Evolutionary conservation across 2,113 vertebrate species (phyloP), one percentile per base, ranked within the genome.

Genomic region (Riparia riparia): DNA sequence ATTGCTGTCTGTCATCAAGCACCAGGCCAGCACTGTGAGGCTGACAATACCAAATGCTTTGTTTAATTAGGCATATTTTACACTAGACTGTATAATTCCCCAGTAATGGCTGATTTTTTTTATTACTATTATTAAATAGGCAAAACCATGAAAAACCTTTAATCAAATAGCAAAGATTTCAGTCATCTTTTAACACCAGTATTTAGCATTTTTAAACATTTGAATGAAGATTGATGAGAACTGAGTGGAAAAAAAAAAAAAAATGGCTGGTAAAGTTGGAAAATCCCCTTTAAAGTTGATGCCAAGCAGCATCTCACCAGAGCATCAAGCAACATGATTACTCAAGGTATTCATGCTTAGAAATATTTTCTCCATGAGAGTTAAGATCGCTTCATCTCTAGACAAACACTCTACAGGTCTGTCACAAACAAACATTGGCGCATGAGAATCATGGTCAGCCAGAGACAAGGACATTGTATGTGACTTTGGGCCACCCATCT

Each of bases 1-100:
- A 57, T 83, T 91, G 80, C 54, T 61, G 50, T 54, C 85, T 96
- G 89, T 93, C 44, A 16, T 72, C 41, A 25, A 96, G 80, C 80
- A 87, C 90, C 65, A 90, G 92, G 68, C 87, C 93, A 96, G 89
- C 66, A 84, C 63, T 63, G 56, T 47, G 42, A 85, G 84, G 34
- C 76, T 76, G 64, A 70, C 63, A 93, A 85, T 71, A 63, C 66
- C 54, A 80, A 90, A 78, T 70, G 57, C 73, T 87, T 97, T 91
- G 53, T 91, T 96, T 93, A 93, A 89, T 94, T 94, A 73, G 81
- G 54, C 95, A 82, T 83, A 76, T 82, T 90, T 95, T 94, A 90
- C 86, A 91, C 26, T 80, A 57, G 25, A 49, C 14, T 31, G 32
- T 50, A 51, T 44, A 86, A 95, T 53, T 90, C 61, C 64, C 87